Percentiles rank a stretch among this genome's conserved stretches.
Conservation (phyloP, 2,888 invertebrate species). For the Nemotelus nigrinus region DNA sequence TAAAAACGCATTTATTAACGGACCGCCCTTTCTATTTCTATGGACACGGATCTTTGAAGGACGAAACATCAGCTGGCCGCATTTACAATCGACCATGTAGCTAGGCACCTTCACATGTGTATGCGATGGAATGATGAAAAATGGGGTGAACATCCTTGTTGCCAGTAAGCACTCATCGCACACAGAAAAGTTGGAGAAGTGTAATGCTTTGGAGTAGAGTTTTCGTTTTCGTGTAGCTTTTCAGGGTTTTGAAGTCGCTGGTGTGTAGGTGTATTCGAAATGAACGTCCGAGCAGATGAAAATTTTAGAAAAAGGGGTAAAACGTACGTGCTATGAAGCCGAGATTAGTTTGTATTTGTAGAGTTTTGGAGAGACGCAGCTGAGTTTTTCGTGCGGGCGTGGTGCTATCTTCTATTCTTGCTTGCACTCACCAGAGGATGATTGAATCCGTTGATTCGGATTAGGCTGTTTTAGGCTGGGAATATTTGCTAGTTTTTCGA, state of each 20-base stretch:
- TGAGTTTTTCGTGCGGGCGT: neutral
- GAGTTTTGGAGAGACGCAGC: neutral
- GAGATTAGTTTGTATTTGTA: neutral
- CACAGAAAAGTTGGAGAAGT: constrained; percentile 25
- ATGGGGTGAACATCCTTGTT: constrained; percentile 43
- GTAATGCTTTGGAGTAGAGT: constrained; percentile 9
- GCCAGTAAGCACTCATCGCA: neutral
- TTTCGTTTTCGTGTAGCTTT: constrained; percentile 10
- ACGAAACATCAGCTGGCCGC: constrained; percentile 30
- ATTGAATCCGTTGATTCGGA: constrained; percentile 14
- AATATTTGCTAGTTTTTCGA: neutral
- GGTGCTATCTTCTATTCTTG: neutral
- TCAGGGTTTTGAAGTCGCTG: constrained; percentile 1
- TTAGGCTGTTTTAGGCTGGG: neutral
- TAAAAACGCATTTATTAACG: constrained; percentile 45
- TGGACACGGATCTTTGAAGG: constrained; percentile 20
- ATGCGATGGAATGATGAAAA: constrained; percentile 21
- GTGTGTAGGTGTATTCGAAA: neutral
- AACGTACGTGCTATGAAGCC: neutral
- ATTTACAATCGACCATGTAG: constrained; percentile 23
- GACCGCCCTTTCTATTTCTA: constrained; percentile 42
- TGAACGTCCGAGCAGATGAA: neutral
- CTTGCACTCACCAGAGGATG: neutral
- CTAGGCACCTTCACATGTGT: neutral
- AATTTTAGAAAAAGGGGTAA: neutral